Evolutionary conservation across 2,113 vertebrate species (phyloP).

Genomic region (Symphodus melops): DNA sequence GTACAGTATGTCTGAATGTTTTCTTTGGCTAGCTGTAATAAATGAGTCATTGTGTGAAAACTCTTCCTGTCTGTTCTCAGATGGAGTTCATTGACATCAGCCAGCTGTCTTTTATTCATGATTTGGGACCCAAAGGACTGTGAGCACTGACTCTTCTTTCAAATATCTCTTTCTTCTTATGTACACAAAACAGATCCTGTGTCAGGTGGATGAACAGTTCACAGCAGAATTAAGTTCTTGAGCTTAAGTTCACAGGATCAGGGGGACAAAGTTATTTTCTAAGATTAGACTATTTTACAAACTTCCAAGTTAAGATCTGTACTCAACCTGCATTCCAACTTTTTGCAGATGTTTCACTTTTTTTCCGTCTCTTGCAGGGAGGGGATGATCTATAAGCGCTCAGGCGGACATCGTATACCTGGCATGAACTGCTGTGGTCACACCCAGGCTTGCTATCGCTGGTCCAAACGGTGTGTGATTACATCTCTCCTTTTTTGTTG

Average conservation of each 20-base stretch:
- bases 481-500: neutral
- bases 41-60: conserved; percentile 13
- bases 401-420: conserved; percentile 95
- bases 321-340: too few species aligned
- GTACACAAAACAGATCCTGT: neutral
- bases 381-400: conserved; percentile 95
- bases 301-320: too few species aligned
- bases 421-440: conserved; percentile 97
- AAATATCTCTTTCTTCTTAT: neutral
- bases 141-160: conserved; percentile 79
- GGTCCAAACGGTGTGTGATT: conserved; percentile 93
- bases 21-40: neutral
- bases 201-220: neutral
- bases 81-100: conserved; percentile 97
- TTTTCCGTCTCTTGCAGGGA: conserved; percentile 84
- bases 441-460: conserved; percentile 92
- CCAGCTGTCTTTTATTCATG: conserved; percentile 96
- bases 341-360: too few species aligned
- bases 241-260: neutral
- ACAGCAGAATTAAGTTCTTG: neutral
- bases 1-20: neutral
- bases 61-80: conserved; percentile 78
- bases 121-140: conserved; percentile 98
- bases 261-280: too few species aligned
- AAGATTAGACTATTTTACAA: too few species aligned